Conservation (phyloP, 2,113 vertebrate species). For the Zonotrichia leucophrys region DNA sequence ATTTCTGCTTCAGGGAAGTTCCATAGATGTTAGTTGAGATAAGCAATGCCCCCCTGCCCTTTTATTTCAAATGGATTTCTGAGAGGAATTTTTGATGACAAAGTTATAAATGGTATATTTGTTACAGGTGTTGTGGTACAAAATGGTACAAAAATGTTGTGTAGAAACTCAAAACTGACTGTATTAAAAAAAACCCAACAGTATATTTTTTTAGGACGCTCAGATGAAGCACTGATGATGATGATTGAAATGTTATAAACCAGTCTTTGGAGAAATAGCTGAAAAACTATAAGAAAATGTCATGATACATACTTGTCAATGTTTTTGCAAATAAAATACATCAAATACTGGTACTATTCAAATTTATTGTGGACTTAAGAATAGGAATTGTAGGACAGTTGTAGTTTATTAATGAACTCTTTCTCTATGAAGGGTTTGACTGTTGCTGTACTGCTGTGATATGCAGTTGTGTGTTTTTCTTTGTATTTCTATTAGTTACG, state of each 20-base stretch:
- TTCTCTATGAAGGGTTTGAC: not conserved
- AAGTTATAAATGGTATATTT: not conserved
- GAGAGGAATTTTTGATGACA: not conserved
- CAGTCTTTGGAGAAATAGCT: not conserved
- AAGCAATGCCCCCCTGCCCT: rapidly evolving
- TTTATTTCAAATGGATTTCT: not conserved
- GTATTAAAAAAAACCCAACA: not conserved
- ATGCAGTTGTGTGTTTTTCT: not conserved
- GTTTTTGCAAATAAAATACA: not conserved
- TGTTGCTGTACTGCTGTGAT: not conserved
- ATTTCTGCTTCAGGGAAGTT: not conserved
- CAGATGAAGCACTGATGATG: not conserved
- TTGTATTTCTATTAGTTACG: not conserved
- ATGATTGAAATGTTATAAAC: not conserved
- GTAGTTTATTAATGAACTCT: not conserved
- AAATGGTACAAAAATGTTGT: not conserved
- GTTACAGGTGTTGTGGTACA: not conserved
- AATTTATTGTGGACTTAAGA: not conserved
- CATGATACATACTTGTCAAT: not conserved
- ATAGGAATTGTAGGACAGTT: not conserved
- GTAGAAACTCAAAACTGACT: not conserved
- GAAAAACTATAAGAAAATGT: not conserved
- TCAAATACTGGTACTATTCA: not conserved
- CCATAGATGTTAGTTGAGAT: not conserved
- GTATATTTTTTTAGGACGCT: not conserved